Evolutionary conservation across 2,113 vertebrate genomes (phyloP).

Genomic region (Pterocles burchelli): DNA sequence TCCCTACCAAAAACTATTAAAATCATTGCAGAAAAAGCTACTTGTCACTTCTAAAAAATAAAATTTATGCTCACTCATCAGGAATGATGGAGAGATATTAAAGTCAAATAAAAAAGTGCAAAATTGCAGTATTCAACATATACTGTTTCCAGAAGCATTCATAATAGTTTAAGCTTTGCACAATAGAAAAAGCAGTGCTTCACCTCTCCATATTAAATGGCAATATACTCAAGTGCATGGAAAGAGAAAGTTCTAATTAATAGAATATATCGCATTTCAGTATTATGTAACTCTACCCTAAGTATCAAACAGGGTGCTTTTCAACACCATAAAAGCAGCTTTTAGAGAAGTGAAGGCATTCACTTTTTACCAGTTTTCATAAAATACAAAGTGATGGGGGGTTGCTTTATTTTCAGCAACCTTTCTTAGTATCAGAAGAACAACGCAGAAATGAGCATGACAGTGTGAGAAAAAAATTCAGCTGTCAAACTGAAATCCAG

Average conservation of each 20-base stretch:
- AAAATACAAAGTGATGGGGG: background rate
- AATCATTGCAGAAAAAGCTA: background rate
- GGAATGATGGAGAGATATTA: background rate
- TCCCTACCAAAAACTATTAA: background rate
- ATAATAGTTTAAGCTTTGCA: background rate
- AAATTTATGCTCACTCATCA: background rate
- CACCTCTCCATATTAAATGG: background rate
- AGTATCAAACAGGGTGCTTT: background rate
- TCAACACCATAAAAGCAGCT: background rate
- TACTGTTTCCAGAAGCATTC: background rate
- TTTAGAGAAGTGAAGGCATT: constrained; percentile 29
- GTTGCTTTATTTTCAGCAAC: background rate
- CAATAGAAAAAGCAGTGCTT: background rate
- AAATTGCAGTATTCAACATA: background rate
- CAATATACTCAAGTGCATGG: background rate
- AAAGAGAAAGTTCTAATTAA: background rate
- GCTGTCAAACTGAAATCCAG: constrained; percentile 24
- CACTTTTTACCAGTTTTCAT: background rate
- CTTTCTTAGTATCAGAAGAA: background rate
- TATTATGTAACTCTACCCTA: background rate
- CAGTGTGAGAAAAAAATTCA: constrained; percentile 9
- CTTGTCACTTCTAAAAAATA: background rate
- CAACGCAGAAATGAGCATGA: background rate
- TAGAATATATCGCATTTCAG: background rate
- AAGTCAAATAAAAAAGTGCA: background rate